Evolutionary conservation across 2,888 invertebrate genomes (phyloP).

Genomic region (Drosophila longiperda): DNA sequence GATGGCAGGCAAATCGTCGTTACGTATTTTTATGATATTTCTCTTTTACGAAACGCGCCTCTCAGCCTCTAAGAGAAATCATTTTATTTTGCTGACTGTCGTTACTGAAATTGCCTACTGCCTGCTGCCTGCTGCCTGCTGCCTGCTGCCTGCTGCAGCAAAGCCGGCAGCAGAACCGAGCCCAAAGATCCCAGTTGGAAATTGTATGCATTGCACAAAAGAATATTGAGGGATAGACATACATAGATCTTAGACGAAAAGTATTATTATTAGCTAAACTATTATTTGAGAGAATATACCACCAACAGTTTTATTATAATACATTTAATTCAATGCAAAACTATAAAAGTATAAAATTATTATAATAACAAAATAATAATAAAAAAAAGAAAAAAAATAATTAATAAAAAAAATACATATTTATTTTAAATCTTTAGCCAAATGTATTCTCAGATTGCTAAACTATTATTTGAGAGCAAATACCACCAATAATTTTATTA

Average conservation of each 20-base stretch:
- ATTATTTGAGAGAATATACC: not conserved
- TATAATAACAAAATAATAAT: not conserved
- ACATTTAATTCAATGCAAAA: not conserved
- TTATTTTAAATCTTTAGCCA: not conserved
- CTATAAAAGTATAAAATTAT: not conserved
- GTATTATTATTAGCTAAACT: not conserved
- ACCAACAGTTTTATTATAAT: not conserved
- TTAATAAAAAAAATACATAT: not conserved
- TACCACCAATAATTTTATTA: no score
- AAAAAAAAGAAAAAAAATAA: no score
- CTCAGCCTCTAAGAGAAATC: conserved; percentile 58
- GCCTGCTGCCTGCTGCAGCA: conserved; percentile 38
- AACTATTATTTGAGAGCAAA: no score
- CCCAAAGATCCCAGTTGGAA: conserved; percentile 51
- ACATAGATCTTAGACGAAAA: not conserved
- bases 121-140: conserved; percentile 41
- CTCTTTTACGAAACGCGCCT: conserved; percentile 33
- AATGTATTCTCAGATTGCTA: not conserved
- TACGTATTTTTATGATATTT: conserved; percentile 77
- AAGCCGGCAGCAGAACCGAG: not conserved
- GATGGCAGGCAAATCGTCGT: conserved; percentile 73
- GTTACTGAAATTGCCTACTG: conserved; percentile 77
- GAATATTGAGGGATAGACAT: not conserved
- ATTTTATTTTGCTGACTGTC: conserved; percentile 78
- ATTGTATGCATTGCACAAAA: conserved; percentile 10